Conservation (phyloP, 64 coral and sea anemone species). For the Exaiptasia diaphana region DNA sequence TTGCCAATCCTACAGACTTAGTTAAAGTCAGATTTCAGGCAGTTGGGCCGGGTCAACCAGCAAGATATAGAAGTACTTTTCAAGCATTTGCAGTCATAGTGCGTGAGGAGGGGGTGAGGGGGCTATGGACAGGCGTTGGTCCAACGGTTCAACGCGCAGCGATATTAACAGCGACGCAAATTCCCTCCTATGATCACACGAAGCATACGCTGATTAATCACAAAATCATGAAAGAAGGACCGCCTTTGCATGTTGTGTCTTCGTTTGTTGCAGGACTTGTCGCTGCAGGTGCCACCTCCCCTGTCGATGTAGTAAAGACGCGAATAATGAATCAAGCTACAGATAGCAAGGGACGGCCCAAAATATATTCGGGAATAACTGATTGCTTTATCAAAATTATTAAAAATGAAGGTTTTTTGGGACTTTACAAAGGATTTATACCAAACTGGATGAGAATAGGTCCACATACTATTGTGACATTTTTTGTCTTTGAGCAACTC, state of each 20-base stretch:
- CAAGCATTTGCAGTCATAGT: constrained; percentile 72
- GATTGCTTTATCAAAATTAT: constrained; percentile 76
- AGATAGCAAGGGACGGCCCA: constrained; percentile 28
- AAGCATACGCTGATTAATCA: constrained; percentile 81
- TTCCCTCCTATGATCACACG: constrained; percentile 85
- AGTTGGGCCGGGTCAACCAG: constrained; percentile 31
- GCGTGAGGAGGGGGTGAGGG: constrained; percentile 53
- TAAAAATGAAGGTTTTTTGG: constrained; percentile 74
- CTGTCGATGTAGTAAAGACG: constrained; percentile 87
- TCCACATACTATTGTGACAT: constrained; percentile 80
- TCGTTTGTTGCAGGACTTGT: constrained; percentile 86
- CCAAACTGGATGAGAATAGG: constrained; percentile 97
- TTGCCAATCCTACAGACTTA: constrained; percentile 93
- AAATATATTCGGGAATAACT: constrained; percentile 59
- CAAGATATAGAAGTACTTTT: constrained; percentile 66
- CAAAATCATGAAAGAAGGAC: constrained; percentile 74
- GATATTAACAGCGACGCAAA: constrained; percentile 75
- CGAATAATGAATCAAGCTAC: constrained; percentile 80
- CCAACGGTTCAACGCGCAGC: constrained; percentile 85
- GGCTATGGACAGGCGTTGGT: constrained; percentile 78
- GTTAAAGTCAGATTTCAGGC: constrained; percentile 91
- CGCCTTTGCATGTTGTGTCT: constrained; percentile 62
- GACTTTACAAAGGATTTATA: constrained; percentile 92
- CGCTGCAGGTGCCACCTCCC: constrained; percentile 67
- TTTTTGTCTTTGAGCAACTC: constrained; percentile 94